Evolutionary conservation across 2,797 vertebrate species (phyloP), one percentile per base, ranked within the genome.

Genomic region (Sebastes reedi): DNA sequence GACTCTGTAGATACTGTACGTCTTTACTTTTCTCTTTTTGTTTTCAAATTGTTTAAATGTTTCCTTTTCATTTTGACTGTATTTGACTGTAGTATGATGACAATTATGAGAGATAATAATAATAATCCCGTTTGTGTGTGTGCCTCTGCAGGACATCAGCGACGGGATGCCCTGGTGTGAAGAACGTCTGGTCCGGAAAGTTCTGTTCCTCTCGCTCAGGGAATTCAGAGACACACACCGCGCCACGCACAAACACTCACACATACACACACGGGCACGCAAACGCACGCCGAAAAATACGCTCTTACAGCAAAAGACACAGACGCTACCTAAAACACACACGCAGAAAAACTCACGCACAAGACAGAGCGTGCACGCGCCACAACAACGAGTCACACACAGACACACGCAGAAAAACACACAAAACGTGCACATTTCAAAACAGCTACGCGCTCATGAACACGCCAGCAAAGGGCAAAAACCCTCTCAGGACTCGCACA

Each of bases 101-200:
- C 34, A 36, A 36, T 36, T 36, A 36, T 36, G 34, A 36, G 34
- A 36, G 34, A 36, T 36, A 36, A 32, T 36, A 36, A 36, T 36
- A 36, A 16, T 32, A 9, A 34, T 25, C 5, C 5, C 1, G 6
- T 13, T 22, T 52, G 16, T 86, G 5, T 79, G 50, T 81, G 62
- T 72, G 60, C 18, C 52, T 82, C 58, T 83, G 42, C 77, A 98
- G 97, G 97, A 98, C 87, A 96, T 97, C 95, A 97, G 96, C 56
- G 97, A 98, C 87, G 97, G 97, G 87, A 98, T 98, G 94, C 97
- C 97, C 0, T 98, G 97, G 97, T 97, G 96, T 91, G 97, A 98
- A 83, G 97, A 98, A 93, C 96, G 97, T 80, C 95, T 97, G 91
- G 97, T 98, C 72, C 97, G 97, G 69, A 98, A 98, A 92, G 97